Percentiles rank a stretch among this genome's conserved stretches.
phyloP scores from a whole-genome alignment of 1,140 invertebrate genomes.

The Drosophila ercepeae region DNA sequence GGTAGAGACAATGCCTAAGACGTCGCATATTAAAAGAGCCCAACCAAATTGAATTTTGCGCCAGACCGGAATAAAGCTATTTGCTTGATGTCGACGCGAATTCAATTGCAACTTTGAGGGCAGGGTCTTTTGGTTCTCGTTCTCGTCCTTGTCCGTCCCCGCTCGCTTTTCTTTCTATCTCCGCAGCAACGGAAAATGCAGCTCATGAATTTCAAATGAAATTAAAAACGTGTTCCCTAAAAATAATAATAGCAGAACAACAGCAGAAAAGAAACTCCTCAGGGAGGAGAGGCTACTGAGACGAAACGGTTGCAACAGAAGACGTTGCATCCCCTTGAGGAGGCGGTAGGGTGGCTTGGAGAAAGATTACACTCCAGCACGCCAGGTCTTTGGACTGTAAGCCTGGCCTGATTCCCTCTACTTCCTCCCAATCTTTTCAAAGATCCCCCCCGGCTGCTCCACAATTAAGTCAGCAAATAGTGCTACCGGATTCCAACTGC shows the following conservation, averaged over 20 bases:
- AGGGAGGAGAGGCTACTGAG: too few species aligned
- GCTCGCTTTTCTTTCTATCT: not conserved
- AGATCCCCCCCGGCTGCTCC: not conserved
- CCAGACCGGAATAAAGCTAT: constrained; percentile 56
- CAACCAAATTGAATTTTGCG: constrained; percentile 63
- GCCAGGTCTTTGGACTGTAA: constrained; percentile 65
- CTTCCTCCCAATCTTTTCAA: not conserved
- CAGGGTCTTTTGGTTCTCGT: not conserved
- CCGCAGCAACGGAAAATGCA: constrained; percentile 31
- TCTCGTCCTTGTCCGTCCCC: not conserved
- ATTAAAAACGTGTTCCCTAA: constrained; percentile 60
- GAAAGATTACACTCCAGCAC: constrained; percentile 51
- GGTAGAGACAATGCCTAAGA: constrained; percentile 53
- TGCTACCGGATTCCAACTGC: constrained; percentile 19
- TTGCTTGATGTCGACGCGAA: constrained; percentile 30
- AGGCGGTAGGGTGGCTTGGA: not conserved
- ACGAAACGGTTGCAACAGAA: constrained; percentile 35
- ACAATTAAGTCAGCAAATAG: constrained; percentile 71
- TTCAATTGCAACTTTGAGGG: constrained; percentile 52
- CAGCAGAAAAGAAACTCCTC: constrained; percentile 2
- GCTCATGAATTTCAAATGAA: constrained; percentile 76
- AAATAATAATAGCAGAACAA: constrained; percentile 45
- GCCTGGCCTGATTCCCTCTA: constrained; percentile 24
- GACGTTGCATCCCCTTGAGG: constrained; percentile 25
- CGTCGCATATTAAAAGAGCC: constrained; percentile 53